Percentiles rank a stretch among this genome's conserved stretches.
Evolutionary conservation across 1,140 invertebrate species (phyloP).

Genomic region (Macrobrachium rosenbergii): DNA sequence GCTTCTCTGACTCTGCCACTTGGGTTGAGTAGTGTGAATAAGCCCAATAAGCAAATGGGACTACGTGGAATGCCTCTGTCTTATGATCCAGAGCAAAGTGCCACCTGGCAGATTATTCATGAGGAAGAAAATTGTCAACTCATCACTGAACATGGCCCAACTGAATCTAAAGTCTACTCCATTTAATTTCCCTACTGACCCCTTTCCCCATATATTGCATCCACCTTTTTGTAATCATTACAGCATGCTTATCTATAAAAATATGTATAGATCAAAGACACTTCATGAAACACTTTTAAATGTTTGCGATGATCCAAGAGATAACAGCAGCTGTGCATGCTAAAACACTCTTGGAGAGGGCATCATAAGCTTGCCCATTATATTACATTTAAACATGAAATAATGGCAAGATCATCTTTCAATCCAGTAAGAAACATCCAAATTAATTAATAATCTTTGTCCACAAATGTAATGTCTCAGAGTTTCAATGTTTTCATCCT

Average conservation of each 20-base stretch:
- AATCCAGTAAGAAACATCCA: background rate
- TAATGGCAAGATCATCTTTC: constrained; percentile 5
- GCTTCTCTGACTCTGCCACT: background rate
- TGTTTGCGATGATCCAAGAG: constrained; percentile 7
- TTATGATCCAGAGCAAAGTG: constrained; percentile 65
- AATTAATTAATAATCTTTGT: constrained; percentile 2
- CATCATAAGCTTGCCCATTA: too few species aligned
- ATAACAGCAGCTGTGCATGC: constrained; percentile 46
- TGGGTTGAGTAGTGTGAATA: constrained; percentile 54
- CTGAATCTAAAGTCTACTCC: constrained; percentile 66
- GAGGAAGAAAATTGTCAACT: constrained; percentile 65
- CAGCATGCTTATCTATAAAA: constrained; percentile 43
- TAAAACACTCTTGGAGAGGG: background rate
- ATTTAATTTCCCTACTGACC: constrained; percentile 53
- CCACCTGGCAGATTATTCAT: constrained; percentile 65
- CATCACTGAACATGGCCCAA: constrained; percentile 65
- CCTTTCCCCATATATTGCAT: background rate
- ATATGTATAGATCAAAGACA: constrained; percentile 15
- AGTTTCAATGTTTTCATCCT: constrained; percentile 17
- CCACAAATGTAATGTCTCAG: constrained; percentile 16
- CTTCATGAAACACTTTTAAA: constrained; percentile 8
- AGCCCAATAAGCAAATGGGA: constrained; percentile 58
- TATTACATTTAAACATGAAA: background rate
- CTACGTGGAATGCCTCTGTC: constrained; percentile 59
- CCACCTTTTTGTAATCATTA: constrained; percentile 28